Evolutionary conservation across 2,113 vertebrate species (phyloP).

Genomic region (Todiramphus chloris): DNA sequence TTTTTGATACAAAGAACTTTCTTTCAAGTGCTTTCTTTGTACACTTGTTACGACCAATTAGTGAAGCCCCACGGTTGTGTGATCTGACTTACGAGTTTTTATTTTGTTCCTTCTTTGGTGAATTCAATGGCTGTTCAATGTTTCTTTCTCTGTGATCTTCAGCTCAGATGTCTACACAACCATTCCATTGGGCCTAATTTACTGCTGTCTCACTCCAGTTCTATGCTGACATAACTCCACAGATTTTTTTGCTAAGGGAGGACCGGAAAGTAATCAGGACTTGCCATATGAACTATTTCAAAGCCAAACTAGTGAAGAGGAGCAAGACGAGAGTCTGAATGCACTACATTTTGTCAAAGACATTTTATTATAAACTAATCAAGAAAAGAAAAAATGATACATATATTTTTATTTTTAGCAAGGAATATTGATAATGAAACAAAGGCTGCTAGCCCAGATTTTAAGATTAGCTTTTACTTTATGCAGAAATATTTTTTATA

Average conservation of each 20-base stretch:
- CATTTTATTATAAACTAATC: neutral
- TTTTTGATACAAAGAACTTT: constrained; percentile 20
- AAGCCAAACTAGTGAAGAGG: neutral
- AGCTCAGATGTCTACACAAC: constrained; percentile 3
- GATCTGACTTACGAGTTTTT: constrained; percentile 17
- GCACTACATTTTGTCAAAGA: neutral
- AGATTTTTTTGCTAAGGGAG: neutral
- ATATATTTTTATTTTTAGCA: neutral
- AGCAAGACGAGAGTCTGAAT: neutral
- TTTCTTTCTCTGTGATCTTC: constrained; percentile 23
- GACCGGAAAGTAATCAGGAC: neutral
- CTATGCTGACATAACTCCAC: neutral
- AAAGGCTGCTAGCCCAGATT: neutral
- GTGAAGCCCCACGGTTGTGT: constrained; percentile 2
- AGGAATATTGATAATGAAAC: neutral
- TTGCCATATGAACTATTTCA: neutral
- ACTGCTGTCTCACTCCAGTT: neutral
- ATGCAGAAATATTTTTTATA: neutral
- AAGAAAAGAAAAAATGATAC: neutral
- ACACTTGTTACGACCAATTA: constrained; percentile 46
- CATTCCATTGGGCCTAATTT: constrained; percentile 27
- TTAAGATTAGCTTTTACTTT: neutral
- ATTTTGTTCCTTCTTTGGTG: constrained; percentile 12
- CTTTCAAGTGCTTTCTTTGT: constrained; percentile 46
- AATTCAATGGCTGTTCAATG: neutral